Evolutionary conservation across 2,888 invertebrate genomes (phyloP), one percentile per base, ranked within the genome.

Genomic region (Mellilla xanthometata): DNA sequence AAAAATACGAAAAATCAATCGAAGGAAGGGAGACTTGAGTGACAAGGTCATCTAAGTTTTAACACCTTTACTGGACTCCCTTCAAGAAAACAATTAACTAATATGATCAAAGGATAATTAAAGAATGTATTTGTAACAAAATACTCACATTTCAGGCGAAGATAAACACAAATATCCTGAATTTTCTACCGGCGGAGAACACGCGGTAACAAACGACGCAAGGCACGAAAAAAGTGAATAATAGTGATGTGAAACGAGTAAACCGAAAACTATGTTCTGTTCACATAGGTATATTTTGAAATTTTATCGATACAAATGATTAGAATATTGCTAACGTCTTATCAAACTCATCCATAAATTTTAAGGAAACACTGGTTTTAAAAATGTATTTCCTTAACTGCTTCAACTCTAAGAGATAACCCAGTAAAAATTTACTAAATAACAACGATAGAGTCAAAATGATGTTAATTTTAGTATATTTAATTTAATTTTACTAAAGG

Each of bases 121-220:
- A 5, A 19, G 4, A 19, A 19, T 1, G 6, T 3, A 19, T 1
- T 19, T 38, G 9, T 12, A 5, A 3, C 3, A 49, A 40, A 62
- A 44, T 50, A 76, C 76, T 76, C 56, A 80, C 80, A 57, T 48
- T 54, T 55, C 59, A 40, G 10, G 29, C 35, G 47, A 53, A 51
- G 63, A 52, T 60, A 65, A 54, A 56, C 55, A 52, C 57, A 56
- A 67, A 66, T 55, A 58, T 62, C 54, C 58, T 47, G 42, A 57
- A 19, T 28, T 36, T 36, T 28, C 5, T 15, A 62, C 75, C 76
- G 74, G 75, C 60, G 54, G 57, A 65, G 72, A 81, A 81, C 81
- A 80, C 75, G 76, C 76, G 67, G 61, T 64, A 65, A 66, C 67
- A 67, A 56, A 44, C 62, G 54, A 58, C 47, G 48, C 54, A 59